Percentiles rank a stretch among this genome's conserved stretches.
Evolutionary conservation across 2,113 vertebrate genomes (phyloP).

Genomic region (pig (Sus scrofa)): T2T-Sscrofa CM000817.6:161465501-161466000

Average conservation of each 20-base stretch:
- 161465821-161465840: background rate
- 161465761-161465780: background rate
- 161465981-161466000: background rate
- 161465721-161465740: background rate
- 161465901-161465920: background rate
- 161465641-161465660: background rate
- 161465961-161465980: background rate
- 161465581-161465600: too few relatives aligned
- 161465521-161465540: background rate
- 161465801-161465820: too few relatives aligned
- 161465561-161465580: fast-evolving
- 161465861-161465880: background rate
- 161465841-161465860: background rate
- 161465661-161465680: background rate
- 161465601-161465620: too few relatives aligned
- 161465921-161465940: background rate
- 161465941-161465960: background rate
- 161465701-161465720: background rate
- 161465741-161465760: background rate
- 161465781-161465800: fast-evolving
- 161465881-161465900: background rate
- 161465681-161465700: background rate
- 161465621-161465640: background rate
- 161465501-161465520: background rate
- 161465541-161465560: background rate